Evolutionary conservation across 2,797 vertebrate genomes (phyloP), one percentile per base, ranked within the genome.

Genomic region (Enteromius afrohamiltoni): DNA sequence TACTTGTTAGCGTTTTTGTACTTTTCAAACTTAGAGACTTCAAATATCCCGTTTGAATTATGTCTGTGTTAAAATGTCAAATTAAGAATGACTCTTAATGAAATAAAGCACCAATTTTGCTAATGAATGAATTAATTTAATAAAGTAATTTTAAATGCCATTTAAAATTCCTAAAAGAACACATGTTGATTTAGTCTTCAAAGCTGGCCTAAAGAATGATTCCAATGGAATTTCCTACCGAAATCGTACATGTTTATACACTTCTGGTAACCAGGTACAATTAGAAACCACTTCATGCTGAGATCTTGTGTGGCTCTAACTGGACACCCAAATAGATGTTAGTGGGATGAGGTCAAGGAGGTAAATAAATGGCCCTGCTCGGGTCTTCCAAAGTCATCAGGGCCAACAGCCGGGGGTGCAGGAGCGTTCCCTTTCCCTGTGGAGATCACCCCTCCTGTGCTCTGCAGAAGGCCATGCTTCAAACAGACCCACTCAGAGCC

Each of bases 401-500:
- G 90, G 92, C 93, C 92, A 88, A 91, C 93, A 92, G 92, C 91
- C 55, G 19, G 82, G 78, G 83, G 88, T 90, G 88, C 83, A 82
- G 11, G 53, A 85, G 86, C 77, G 74, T 80, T 69, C 77, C 70
- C 19, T 80, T 40, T 82, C 88, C 89, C 90, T 80, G 86, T 84
- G 79, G 90, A 58, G 80, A 53, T 76, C 70, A 86, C 83, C 92
- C 93, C 92, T 88, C 90, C 91, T 78, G 88, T 87, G 91, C 76
- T 42, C 89, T 51, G 89, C 89, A 85, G 88, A 92, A 90, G 90
- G 88, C 89, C 84, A 88, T 79, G 90, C 90, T 93, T 94, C 93
- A 93, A 94, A 94, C 90, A 89, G 91, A 92, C 90, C 92, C 86
- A 85, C 90, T 91, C 91, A 73, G 88, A 91, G 91, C 89, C 89